phyloP scores from a whole-genome alignment of 2,113 vertebrate species.

The Coracopsis vasa region DNA sequence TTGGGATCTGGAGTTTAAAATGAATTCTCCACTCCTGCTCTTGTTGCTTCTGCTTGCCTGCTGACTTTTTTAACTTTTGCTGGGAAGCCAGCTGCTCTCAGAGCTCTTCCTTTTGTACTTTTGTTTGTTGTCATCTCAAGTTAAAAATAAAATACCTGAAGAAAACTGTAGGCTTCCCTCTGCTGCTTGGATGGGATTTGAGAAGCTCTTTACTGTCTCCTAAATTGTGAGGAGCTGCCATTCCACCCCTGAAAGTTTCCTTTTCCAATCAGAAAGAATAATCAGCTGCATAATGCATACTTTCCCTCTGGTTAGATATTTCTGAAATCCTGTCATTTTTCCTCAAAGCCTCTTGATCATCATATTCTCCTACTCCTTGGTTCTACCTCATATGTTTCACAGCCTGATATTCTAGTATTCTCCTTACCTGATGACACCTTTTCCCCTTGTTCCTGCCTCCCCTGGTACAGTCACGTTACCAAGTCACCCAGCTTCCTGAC shows the following conservation, averaged over 20 bases:
- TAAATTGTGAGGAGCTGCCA: not conserved
- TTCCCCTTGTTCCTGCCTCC: not conserved
- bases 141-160: slow-evolving; percentile 10
- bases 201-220: not conserved
- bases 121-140: not conserved
- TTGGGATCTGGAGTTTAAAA: slow-evolving; percentile 25
- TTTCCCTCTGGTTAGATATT: not conserved
- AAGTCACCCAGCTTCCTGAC: not conserved
- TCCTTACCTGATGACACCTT: not conserved
- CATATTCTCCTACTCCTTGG: not conserved
- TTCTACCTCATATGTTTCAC: not conserved
- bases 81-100: not conserved
- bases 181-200: not conserved
- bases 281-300: not conserved
- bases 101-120: not conserved
- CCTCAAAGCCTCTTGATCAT: not conserved
- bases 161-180: not conserved
- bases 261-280: not conserved
- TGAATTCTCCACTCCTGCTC: not conserved
- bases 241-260: not conserved
- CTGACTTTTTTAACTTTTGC: slow-evolving; percentile 2
- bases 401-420: not conserved
- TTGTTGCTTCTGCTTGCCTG: not conserved
- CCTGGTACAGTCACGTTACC: not conserved
- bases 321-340: not conserved